Evolutionary conservation across 2,113 vertebrate species (phyloP).

Genomic region (Alethe diademata): DNA sequence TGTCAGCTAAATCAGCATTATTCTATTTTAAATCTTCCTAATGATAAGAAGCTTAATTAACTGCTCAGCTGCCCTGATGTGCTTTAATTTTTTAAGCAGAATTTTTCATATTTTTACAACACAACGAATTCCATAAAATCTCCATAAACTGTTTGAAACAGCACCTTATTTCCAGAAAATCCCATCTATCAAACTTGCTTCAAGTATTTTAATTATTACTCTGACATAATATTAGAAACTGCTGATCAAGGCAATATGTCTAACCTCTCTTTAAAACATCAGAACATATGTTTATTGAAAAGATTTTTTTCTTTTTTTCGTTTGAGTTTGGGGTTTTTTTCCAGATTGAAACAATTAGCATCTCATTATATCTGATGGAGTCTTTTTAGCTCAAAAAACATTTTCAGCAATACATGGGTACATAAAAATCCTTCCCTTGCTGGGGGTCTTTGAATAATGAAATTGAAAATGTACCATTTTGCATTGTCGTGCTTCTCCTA

Average conservation of each 20-base stretch:
- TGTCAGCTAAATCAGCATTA: conserved; percentile 40
- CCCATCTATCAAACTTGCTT: not conserved
- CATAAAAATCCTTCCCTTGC: not conserved
- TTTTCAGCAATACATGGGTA: not conserved
- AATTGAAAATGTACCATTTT: not conserved
- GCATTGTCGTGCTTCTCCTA: not conserved
- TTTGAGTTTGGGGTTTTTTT: not conserved
- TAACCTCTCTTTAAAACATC: not conserved
- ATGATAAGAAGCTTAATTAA: conserved; percentile 46
- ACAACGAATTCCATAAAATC: not conserved
- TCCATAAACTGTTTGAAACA: not conserved
- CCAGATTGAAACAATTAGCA: not conserved
- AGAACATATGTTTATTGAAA: not conserved
- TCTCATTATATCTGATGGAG: not conserved
- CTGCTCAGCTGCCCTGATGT: not conserved
- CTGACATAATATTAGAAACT: not conserved
- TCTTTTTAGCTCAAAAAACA: not conserved
- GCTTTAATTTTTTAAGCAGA: conserved; percentile 43
- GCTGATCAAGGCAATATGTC: not conserved
- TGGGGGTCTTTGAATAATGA: not conserved
- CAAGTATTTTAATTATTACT: not conserved
- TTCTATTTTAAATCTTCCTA: not conserved
- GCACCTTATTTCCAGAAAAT: not conserved
- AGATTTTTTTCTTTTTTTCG: not conserved
- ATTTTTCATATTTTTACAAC: not conserved